phyloP scores from a whole-genome alignment of 2,888 invertebrate species.

The Sphecodes monilicornis region DNA sequence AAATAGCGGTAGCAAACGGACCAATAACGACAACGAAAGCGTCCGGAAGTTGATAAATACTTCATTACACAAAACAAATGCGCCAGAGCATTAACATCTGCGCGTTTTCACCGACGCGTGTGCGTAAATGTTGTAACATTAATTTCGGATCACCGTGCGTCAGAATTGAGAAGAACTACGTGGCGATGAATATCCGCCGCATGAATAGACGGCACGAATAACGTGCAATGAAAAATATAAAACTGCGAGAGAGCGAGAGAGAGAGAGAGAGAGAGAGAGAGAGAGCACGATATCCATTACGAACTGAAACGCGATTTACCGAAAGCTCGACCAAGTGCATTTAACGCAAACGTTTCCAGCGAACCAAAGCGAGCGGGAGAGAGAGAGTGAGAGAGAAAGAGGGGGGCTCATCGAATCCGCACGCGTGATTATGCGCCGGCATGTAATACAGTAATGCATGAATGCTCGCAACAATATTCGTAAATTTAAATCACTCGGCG shows the following conservation, averaged over 20 bases:
- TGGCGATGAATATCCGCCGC: neutral
- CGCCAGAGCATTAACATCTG: neutral
- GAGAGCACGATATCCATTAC: constrained; percentile 6
- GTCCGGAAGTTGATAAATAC: neutral
- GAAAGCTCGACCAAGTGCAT: constrained; percentile 29
- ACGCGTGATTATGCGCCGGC: constrained; percentile 41
- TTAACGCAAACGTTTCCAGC: constrained; percentile 16
- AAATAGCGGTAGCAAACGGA: no score
- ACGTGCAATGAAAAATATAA: neutral
- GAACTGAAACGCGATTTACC: constrained; percentile 33
- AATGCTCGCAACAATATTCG: constrained; percentile 49
- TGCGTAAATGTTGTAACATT: neutral
- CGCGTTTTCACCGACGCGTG: neutral
- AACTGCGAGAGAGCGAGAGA: neutral
- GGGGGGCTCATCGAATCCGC: constrained; percentile 32
- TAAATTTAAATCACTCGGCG: constrained; percentile 57
- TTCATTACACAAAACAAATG: neutral
- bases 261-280: neutral
- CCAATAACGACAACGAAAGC: neutral
- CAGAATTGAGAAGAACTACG: neutral
- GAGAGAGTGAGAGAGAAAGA: neutral
- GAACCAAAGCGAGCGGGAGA: neutral
- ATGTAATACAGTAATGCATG: constrained; percentile 44
- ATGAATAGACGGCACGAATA: neutral
- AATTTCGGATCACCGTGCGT: neutral